phyloP scores from a whole-genome alignment of 2,113 vertebrate species.

The Ailuropoda melanoleuca region DNA sequence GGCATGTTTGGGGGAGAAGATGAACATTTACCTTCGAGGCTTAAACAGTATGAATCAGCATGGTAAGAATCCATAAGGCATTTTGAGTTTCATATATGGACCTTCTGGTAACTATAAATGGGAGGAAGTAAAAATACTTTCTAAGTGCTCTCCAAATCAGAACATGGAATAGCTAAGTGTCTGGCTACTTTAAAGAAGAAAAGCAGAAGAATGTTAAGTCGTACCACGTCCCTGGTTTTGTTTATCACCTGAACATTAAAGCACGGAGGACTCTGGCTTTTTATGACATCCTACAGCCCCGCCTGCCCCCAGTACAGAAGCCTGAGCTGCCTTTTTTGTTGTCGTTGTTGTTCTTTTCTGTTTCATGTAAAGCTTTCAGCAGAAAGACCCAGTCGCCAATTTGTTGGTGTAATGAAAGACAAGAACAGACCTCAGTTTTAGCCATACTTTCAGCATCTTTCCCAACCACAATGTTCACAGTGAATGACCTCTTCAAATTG shows the following conservation, averaged over 20 bases:
- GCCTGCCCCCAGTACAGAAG: fast-evolving
- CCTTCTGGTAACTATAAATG: neutral
- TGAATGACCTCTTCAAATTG: neutral
- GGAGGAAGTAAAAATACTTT: neutral
- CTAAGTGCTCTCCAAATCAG: neutral
- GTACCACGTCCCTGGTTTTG: neutral
- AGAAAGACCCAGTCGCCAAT: neutral
- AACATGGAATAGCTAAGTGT: neutral
- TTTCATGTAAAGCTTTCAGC: neutral
- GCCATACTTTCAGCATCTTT: neutral
- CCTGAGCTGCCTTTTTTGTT: neutral
- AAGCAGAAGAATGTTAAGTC: neutral
- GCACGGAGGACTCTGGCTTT: neutral
- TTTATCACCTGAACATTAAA: neutral
- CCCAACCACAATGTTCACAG: neutral
- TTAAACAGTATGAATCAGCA: neutral
- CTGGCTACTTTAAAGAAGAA: neutral
- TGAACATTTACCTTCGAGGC: neutral
- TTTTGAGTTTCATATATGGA: neutral
- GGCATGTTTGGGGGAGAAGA: neutral
- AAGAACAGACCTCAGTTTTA: neutral
- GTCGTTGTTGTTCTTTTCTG: neutral
- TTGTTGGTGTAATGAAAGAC: neutral
- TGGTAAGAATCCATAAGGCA: neutral
- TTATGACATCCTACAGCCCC: fast-evolving